phyloP scores from a whole-genome alignment of 1,140 invertebrate genomes.

The Wiebesia pumilae region DNA sequence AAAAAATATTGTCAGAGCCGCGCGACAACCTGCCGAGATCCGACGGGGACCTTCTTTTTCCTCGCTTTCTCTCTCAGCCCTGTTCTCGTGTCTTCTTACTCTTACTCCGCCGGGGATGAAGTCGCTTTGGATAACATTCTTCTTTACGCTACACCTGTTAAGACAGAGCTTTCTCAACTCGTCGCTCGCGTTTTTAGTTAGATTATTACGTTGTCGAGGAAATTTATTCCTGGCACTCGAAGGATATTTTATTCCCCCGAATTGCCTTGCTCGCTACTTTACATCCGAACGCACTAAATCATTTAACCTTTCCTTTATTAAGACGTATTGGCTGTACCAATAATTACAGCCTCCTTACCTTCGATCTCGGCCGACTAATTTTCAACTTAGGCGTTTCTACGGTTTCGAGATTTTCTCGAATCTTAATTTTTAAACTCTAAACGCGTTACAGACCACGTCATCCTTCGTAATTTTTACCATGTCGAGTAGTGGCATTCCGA shows the following conservation, averaged over 20 bases:
- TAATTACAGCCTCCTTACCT: too few species aligned
- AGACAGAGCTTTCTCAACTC: conserved; percentile 41
- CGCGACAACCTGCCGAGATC: conserved; percentile 47
- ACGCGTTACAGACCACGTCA: too few species aligned
- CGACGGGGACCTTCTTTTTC: conserved; percentile 52
- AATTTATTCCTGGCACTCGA: conserved; percentile 1
- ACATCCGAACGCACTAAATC: too few species aligned
- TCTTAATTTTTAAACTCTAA: too few species aligned
- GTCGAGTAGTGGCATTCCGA: too few species aligned
- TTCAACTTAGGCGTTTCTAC: too few species aligned
- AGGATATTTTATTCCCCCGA: not conserved
- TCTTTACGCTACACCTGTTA: conserved; percentile 54
- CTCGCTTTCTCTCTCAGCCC: not conserved
- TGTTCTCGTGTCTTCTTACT: not conserved
- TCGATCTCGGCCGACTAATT: too few species aligned
- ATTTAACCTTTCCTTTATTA: too few species aligned
- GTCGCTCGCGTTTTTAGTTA: conserved; percentile 23
- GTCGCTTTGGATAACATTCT: conserved; percentile 23
- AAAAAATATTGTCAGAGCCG: conserved; percentile 52
- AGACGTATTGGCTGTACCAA: too few species aligned
- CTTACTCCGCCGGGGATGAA: not conserved
- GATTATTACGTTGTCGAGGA: conserved; percentile 30
- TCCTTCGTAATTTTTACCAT: too few species aligned
- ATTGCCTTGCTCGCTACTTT: too few species aligned
- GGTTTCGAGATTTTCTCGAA: too few species aligned